Base-by-base conservation (phyloP, 2,113 vertebrate species). In the Geococcyx californianus region DNA sequence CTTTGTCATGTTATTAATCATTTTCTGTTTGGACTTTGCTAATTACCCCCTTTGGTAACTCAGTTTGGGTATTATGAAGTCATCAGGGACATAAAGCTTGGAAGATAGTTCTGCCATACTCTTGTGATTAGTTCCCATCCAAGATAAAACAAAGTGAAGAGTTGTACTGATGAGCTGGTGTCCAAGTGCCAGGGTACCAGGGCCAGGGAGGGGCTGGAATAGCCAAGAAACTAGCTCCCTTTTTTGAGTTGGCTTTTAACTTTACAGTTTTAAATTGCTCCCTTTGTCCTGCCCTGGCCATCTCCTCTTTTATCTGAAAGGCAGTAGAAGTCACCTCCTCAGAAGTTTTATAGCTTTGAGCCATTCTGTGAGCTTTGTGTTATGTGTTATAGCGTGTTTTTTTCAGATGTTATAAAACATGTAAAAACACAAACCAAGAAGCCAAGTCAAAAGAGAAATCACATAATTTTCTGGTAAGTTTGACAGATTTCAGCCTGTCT, bases 11-110 rank as follows among this genome's bases (percentile, higher is more conserved):
- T 94, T 79, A 95, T 96, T 97, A 98, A 97, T 98, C 36, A 4
- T 95, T 95, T 96, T 97, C 77, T 95, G 94, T 97, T 97, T 98
- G 97, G 97, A 94, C 94, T 96, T 96, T 56, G 93, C 94, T 97
- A 97, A 98, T 98, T 98, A 97, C 97, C 76, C 95, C 97, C 94
- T 94, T 92, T 34, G 82, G 97, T 97, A 92, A 68, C 91, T 97
- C 36, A 67, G 88, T 83, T 70, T 84, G 94, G 83, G 90, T 94
- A 89, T 89, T 66, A 69, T 77, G 73, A 81, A 94, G 95, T 87
- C 93, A 79, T 66, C 29, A 36, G 90, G 62, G 93, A 95, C 81
- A 59, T 66, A 64, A 80, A 87, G 60, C 81, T n/a, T 85, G 79
- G 74, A 95, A 95, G 92, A 93, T 91, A 90, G 75, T 80, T 96